Evolutionary conservation across 1,140 invertebrate genomes (phyloP).

Genomic region (Hetaerina americana): DNA sequence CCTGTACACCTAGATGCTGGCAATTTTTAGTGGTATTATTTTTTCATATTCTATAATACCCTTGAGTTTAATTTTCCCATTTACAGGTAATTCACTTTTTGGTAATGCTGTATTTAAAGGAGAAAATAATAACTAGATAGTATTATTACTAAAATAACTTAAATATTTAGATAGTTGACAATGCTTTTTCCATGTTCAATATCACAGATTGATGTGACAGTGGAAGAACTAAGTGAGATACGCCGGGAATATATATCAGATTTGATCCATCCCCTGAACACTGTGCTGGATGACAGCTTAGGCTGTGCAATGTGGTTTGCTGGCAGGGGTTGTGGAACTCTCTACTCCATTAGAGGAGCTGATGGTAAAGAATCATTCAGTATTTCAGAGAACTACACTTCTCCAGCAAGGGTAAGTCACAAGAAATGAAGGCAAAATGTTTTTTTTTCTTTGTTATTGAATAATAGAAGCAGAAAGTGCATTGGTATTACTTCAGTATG

Average conservation of each 20-base stretch:
- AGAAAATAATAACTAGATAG: too few relatives aligned
- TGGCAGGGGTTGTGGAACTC: constrained; percentile 49
- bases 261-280: constrained; percentile 68
- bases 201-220: constrained; percentile 59
- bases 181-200: too few relatives aligned
- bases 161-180: too few relatives aligned
- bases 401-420: constrained; percentile 48
- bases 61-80: too few relatives aligned
- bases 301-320: constrained; percentile 95
- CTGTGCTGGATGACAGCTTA: constrained; percentile 91
- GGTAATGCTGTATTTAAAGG: too few relatives aligned
- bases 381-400: constrained; percentile 31
- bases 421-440: background rate
- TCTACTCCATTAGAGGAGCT: constrained; percentile 17
- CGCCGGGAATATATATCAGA: constrained; percentile 47
- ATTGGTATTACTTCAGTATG: too few relatives aligned
- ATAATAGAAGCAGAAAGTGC: too few relatives aligned
- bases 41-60: too few relatives aligned
- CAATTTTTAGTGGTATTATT: too few relatives aligned
- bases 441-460: background rate
- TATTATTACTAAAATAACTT: too few relatives aligned
- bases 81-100: too few relatives aligned
- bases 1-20: too few relatives aligned
- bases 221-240: constrained; percentile 44
- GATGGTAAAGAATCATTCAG: constrained; percentile 17